Percentiles rank a stretch among this genome's conserved stretches.
These are phyloP conservation scores for Fragum sueziense DNA, from an alignment of 2,888 invertebrate species.

Conservation along the genomic window DNA sequence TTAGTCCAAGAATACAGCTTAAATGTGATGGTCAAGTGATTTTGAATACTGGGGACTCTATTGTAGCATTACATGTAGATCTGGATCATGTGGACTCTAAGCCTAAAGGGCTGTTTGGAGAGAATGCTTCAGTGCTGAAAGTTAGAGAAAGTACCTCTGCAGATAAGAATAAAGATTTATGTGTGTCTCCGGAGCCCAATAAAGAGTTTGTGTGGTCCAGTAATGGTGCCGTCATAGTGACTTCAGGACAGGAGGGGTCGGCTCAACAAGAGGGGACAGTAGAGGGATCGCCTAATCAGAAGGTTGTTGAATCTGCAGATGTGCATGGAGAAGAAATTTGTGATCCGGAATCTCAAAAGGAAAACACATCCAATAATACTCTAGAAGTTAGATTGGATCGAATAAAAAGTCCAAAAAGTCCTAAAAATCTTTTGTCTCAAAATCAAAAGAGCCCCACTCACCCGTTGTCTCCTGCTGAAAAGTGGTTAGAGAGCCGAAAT, in stretches of 20 bases:
- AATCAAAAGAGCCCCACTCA: conserved; percentile 59
- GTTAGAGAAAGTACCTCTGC: conserved; percentile 29
- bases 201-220: conserved; percentile 57
- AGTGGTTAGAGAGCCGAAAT: conserved; percentile 55
- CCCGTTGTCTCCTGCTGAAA: conserved; percentile 39
- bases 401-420: conserved; percentile 56
- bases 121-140: conserved; percentile 44
- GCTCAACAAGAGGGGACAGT: conserved; percentile 24
- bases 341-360: conserved; percentile 57
- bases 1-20: conserved; percentile 80
- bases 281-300: conserved; percentile 15
- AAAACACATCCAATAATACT: conserved; percentile 42
- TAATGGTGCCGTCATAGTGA: conserved; percentile 41
- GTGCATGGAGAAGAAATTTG: background rate
- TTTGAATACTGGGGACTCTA: conserved; percentile 91
- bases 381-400: conserved; percentile 43
- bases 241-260: conserved; percentile 30
- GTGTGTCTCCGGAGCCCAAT: conserved; percentile 53
- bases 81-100: conserved; percentile 50
- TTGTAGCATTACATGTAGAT: conserved; percentile 89
- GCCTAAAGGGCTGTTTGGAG: conserved; percentile 33
- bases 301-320: background rate
- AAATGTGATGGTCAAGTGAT: conserved; percentile 86
- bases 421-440: conserved; percentile 52
- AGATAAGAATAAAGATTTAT: conserved; percentile 55